Conservation (phyloP, 2,797 vertebrate species). For the Pteropus rufus region DNA sequence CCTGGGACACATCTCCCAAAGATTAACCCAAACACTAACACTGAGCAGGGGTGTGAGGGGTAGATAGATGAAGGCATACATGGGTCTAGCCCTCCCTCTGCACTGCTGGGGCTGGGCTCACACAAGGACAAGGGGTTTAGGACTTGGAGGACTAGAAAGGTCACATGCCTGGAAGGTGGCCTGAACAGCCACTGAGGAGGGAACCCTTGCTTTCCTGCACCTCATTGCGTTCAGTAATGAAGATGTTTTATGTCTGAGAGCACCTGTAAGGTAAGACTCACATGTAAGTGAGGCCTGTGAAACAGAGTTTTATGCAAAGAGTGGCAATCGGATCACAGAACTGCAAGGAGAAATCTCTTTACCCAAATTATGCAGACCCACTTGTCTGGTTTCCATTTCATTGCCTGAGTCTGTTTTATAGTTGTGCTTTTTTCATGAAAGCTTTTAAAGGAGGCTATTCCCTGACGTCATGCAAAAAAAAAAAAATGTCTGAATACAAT, state of each 20-base stretch:
- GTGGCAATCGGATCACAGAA: conserved; percentile 70
- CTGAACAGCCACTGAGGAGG: neutral
- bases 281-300: conserved; percentile 64
- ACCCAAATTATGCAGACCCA: conserved; percentile 67
- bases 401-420: conserved; percentile 79
- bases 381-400: conserved; percentile 80
- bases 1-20: neutral
- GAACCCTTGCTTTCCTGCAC: neutral
- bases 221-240: conserved; percentile 17
- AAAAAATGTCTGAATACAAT: conserved; percentile 73
- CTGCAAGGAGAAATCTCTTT: conserved; percentile 70
- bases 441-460: conserved; percentile 80
- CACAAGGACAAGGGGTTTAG: neutral
- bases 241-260: conserved; percentile 66
- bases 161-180: neutral
- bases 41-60: neutral
- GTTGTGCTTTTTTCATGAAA: conserved; percentile 83
- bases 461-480: conserved; percentile 76
- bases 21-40: neutral
- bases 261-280: conserved; percentile 59
- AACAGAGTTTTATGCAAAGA: conserved; percentile 70
- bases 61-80: neutral
- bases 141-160: neutral
- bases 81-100: neutral
- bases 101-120: neutral